A percentile compares a stretch with the other conserved stretches of the same genome.
These are phyloP conservation scores for Netelia inedita DNA, from an alignment of 2,888 invertebrate species.

Conservation along the genomic window DNA sequence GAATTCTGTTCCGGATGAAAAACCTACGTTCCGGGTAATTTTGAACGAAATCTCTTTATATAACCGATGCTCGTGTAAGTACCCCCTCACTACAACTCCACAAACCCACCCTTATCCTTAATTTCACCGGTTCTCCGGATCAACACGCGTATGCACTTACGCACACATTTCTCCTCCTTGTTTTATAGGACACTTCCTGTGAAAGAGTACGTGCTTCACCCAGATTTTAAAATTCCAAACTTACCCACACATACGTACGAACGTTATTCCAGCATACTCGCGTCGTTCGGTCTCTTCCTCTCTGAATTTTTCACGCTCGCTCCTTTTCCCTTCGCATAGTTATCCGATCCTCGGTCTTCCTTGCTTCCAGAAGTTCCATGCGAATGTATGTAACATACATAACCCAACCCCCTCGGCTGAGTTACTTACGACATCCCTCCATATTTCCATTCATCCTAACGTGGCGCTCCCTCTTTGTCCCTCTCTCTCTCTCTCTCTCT, in stretches of 20 bases:
- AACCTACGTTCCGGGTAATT: slow-evolving; percentile 21
- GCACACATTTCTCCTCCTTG: slow-evolving; percentile 2
- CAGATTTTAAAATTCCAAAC: slow-evolving; percentile 56
- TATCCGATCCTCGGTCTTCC: slow-evolving; percentile 10
- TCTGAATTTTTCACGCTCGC: slow-evolving; percentile 30
- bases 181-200: background rate
- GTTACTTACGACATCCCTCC: slow-evolving; percentile 29
- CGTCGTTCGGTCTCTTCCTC: slow-evolving; percentile 29
- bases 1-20: background rate
- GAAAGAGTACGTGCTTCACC: slow-evolving; percentile 33
- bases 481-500: background rate
- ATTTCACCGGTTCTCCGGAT: slow-evolving; percentile 33
- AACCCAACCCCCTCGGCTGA: background rate
- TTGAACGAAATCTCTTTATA: slow-evolving; percentile 12
- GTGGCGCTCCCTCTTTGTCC: background rate
- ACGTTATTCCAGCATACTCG: slow-evolving; percentile 5
- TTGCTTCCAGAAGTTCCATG: slow-evolving; percentile 13
- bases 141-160: slow-evolving; percentile 19
- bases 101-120: background rate
- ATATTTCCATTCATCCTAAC: slow-evolving; percentile 43
- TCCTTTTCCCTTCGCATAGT: slow-evolving; percentile 15
- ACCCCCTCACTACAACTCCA: too few species aligned
- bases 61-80: background rate
- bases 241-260: background rate
- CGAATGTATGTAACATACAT: slow-evolving; percentile 33